Evolutionary conservation across 1,140 invertebrate genomes (phyloP).

Genomic region (Harpegnathos saltator): DNA sequence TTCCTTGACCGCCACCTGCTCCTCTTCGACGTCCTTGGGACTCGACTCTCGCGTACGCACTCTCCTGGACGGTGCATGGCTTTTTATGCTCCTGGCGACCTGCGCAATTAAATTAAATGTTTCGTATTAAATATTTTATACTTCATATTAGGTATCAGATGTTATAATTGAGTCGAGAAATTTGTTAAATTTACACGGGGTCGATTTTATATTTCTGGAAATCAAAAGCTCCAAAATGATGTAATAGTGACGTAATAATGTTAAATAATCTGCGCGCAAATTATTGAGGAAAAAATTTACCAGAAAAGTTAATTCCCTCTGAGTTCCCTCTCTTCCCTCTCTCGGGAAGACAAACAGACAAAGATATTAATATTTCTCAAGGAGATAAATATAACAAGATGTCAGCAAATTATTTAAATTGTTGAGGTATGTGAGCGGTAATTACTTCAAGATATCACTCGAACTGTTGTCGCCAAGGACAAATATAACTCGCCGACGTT

Average conservation of each 20-base stretch:
- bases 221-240: too few relatives aligned
- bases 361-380: too few relatives aligned
- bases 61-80: conserved; percentile 72
- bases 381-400: neutral
- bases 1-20: conserved; percentile 74
- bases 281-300: too few relatives aligned
- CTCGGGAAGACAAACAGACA: too few relatives aligned
- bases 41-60: conserved; percentile 79
- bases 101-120: conserved; percentile 60
- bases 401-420: neutral
- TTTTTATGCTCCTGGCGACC: conserved; percentile 73
- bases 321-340: too few relatives aligned
- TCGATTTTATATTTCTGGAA: too few relatives aligned
- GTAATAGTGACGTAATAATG: too few relatives aligned
- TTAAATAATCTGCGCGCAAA: too few relatives aligned
- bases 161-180: neutral
- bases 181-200: too few relatives aligned
- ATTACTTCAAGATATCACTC: neutral
- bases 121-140: neutral
- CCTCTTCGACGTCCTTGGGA: conserved; percentile 81
- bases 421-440: too few relatives aligned
- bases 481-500: neutral
- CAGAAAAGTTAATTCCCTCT: too few relatives aligned
- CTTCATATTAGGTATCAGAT: neutral
- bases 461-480: too few relatives aligned